Evolutionary conservation across 2,888 invertebrate species (phyloP).

Genomic region (Thereva nobilitata): DNA sequence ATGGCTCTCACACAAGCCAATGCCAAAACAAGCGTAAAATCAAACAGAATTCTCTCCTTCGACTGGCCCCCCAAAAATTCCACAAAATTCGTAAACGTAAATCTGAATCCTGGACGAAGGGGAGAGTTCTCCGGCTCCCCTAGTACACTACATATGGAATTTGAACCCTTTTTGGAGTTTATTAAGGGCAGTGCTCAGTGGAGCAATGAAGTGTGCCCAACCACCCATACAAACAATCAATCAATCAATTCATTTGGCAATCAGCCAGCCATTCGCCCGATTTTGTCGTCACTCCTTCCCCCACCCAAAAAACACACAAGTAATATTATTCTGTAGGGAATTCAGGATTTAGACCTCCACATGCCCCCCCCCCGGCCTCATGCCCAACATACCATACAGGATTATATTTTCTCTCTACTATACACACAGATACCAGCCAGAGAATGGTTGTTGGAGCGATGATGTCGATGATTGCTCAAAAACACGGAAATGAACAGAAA

Average conservation of each 20-base stretch:
- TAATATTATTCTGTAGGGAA: too few relatives aligned
- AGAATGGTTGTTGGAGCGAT: conserved; percentile 4
- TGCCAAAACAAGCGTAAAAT: conserved; percentile 18
- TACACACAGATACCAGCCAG: not conserved
- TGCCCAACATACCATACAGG: not conserved
- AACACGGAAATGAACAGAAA: conserved; percentile 34
- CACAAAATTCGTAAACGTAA: conserved; percentile 10
- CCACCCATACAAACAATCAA: conserved; percentile 41
- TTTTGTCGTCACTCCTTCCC: conserved; percentile 36
- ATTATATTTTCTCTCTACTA: not conserved
- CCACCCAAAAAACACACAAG: too few relatives aligned
- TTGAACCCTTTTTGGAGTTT: conserved; percentile 18
- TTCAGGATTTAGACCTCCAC: not conserved
- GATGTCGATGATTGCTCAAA: conserved; percentile 33
- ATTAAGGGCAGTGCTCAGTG: conserved; percentile 30
- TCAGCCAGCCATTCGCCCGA: conserved; percentile 42
- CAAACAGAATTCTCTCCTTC: conserved; percentile 17
- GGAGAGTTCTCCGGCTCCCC: too few relatives aligned
- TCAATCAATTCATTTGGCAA: conserved; percentile 45
- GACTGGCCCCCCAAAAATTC: conserved; percentile 1
- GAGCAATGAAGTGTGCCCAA: conserved; percentile 26
- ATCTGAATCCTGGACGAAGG: not conserved
- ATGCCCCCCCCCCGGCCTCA: not conserved
- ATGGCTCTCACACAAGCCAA: not conserved
- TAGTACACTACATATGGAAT: conserved; percentile 8